Evolutionary conservation across 2,113 vertebrate species (phyloP), one percentile per base, ranked within the genome.

Genomic region (Pogona vitticeps): DNA sequence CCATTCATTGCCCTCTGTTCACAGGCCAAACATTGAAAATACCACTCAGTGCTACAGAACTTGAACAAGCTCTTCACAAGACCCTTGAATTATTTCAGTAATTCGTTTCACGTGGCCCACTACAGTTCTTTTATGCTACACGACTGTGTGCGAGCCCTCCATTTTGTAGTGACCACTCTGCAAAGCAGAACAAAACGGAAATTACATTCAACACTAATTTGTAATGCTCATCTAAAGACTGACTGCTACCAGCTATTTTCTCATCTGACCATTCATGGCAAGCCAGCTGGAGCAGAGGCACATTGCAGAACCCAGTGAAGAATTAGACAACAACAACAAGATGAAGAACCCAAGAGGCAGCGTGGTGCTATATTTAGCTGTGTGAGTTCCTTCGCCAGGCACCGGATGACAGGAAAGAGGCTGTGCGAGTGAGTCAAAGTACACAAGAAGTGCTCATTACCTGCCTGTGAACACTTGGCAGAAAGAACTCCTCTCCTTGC

Each of bases 401-500:
- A 84, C 67, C 28, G 28, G 72, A 76, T 80, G 84, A 88, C 26
- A 65, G 52, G 56, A 73, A 83, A 82, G 92, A 90, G 85, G 72
- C 80, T 80, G 87, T n/a, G 83, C 23, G 85, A 72, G 73, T 88
- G 87, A 63, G 56, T 61, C 85, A 83, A 92, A 93, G 80, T 33
- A 15, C 12, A 87, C 71, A 90, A 84, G 91, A 46, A 78, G 84
- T 7, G 2, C 36, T 89, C 87, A 46, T 82, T 80, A 87, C 78
- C 88, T 85, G 88, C 88, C 82, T 89, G 67, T 20, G 91, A 88
- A 72, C 26, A 61, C 2, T 15, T 83, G 79, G 89, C 85, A 88
- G 0, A 3, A 33, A 40, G 52, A 70, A 63, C 52, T 40, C 70
- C 81, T 82, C 71, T 63, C 5, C 52, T 21, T 17, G 82, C 73